Evolutionary conservation across 2,797 vertebrate species (phyloP).

Genomic region (Tachyglossus aculeatus): DNA sequence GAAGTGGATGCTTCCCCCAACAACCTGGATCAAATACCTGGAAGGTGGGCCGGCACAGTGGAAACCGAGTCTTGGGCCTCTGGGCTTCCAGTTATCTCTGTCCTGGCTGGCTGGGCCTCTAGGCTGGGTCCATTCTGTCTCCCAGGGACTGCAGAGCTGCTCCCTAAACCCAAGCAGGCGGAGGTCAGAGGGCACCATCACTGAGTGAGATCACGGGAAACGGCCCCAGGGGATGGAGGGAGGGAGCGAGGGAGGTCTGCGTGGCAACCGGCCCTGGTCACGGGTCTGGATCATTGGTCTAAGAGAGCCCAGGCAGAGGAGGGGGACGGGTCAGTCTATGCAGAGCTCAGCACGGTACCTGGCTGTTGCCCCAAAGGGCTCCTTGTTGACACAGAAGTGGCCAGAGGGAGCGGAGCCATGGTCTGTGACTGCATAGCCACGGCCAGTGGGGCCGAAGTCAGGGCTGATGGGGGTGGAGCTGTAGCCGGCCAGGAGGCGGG

Average conservation of each 20-base stretch:
- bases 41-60: too few relatives aligned
- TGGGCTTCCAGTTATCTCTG: too few relatives aligned
- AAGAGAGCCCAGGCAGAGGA: too few relatives aligned
- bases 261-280: background rate
- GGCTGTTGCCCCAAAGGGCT: background rate
- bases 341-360: background rate
- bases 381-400: fast-evolving
- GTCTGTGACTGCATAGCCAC: background rate
- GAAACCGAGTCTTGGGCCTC: too few relatives aligned
- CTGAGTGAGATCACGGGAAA: background rate
- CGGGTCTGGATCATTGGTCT: too few relatives aligned
- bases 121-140: too few relatives aligned
- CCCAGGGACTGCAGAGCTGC: too few relatives aligned
- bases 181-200: fast-evolving
- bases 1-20: too few relatives aligned
- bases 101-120: too few relatives aligned
- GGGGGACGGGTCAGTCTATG: background rate
- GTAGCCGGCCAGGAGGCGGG: background rate
- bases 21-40: too few relatives aligned
- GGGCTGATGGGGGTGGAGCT: too few relatives aligned
- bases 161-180: background rate
- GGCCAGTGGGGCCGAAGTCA: fast-evolving
- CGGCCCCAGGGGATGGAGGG: background rate
- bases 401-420: background rate
- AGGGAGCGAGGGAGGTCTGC: too few relatives aligned